A percentile compares a stretch with the other conserved stretches of the same genome.
Conservation (phyloP, 2,797 vertebrate genomes). For the Enteromius unitaeniatus region DNA sequence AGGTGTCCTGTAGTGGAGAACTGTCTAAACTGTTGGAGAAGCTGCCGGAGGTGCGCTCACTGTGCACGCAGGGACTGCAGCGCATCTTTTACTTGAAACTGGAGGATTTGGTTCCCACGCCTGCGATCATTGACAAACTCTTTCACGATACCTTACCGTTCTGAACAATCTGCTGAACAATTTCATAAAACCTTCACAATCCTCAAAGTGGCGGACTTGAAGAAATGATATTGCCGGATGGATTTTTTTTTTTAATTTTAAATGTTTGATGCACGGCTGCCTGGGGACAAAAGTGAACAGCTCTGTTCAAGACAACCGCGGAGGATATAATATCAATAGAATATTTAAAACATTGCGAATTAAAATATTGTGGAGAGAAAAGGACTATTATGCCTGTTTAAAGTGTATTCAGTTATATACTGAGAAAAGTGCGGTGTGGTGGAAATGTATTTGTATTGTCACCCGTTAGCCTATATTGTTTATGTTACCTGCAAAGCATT, state of each 20-base stretch:
- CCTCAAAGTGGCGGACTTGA: conserved; percentile 4
- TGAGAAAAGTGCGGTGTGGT: conserved; percentile 44
- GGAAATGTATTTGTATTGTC: conserved; percentile 56
- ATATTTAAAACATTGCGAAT: conserved; percentile 15
- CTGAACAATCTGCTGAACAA: conserved; percentile 69
- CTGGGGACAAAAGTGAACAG: conserved; percentile 13
- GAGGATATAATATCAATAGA: conserved; percentile 26
- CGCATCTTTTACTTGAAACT: conserved; percentile 99
- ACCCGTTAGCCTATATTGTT: conserved; percentile 36
- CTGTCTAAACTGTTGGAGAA: conserved; percentile 94
- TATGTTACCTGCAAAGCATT: conserved; percentile 39
- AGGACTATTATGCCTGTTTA: conserved; percentile 52
- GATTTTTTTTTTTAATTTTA: neutral
- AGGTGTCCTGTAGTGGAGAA: conserved; percentile 84
- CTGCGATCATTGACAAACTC: conserved; percentile 96
- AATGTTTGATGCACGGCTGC: neutral
- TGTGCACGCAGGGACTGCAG: conserved; percentile 97
- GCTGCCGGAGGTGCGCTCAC: conserved; percentile 92
- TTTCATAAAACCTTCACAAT: conserved; percentile 15
- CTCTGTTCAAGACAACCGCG: neutral
- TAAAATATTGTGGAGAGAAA: neutral
- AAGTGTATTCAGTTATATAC: conserved; percentile 43
- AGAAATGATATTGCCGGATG: neutral
- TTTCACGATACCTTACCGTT: conserved; percentile 98
- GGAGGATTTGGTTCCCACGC: conserved; percentile 96